Evolutionary conservation across 1,140 invertebrate genomes (phyloP), one percentile per base, ranked within the genome.

Genomic region (Diorhabda sublineata): DNA sequence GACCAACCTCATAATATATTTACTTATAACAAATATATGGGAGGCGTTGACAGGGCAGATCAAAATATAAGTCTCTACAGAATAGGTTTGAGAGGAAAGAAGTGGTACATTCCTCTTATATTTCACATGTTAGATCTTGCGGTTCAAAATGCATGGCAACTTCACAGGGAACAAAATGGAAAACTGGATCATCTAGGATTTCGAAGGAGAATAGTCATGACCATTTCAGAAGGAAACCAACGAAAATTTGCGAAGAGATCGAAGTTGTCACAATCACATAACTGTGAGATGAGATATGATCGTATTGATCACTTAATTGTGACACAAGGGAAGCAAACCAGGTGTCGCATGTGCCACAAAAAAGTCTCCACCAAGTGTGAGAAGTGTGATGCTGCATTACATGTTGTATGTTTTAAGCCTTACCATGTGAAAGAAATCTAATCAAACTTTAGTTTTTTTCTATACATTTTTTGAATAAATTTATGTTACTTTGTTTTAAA

Each of bases 11-110:
- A 69, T 61, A 42, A 43, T 75, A 74, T 60, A 77, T 77, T n/a
- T 63, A 66, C 45, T 42, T 78, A 73, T 56, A 78, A 77, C 58
- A 5, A 69, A 45, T 75, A 78, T 61, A 75, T 77, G 73, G 68
- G 73, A 58, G 74, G 72, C 6, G 73, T 76, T 2, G 75, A 78
- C 57, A 69, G 71, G 9, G 58, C 69, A 44, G 75, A 77, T 47
- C 63, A 74, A 65, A 72, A 73, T 64, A 73, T 76, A 45, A 66
- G 66, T 56, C 66, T 74, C 6, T 74, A 74, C 62, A 41, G 67
- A 45, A 69, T 70, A 9, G 26, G 45, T 8, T 74, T 77, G 7
- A 45, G 75, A 64, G 73, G 75, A 7, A 75, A 76, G 56, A 77
- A 76, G 61, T 77, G 74, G 68, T 78, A 77, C 65, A 74, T 74